phyloP scores from a whole-genome alignment of 2,797 vertebrate genomes.

The Bucorvus abyssinicus region DNA sequence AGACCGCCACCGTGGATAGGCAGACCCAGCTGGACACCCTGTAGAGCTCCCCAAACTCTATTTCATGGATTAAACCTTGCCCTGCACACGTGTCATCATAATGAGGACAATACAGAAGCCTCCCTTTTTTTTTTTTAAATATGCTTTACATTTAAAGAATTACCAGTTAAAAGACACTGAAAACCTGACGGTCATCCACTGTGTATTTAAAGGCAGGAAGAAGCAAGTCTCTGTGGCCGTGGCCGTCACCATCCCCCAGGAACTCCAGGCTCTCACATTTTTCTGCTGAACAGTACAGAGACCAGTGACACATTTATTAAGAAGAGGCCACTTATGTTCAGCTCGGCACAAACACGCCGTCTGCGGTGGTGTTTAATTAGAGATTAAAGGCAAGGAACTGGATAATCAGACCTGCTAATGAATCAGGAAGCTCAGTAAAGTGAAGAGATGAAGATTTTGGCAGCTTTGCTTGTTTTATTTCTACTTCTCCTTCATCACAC shows the following conservation, averaged over 20 bases:
- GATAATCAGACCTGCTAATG: constrained; percentile 76
- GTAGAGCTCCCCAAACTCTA: accelerated
- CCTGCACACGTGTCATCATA: not conserved
- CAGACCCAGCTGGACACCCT: accelerated
- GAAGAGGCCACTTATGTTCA: constrained; percentile 69
- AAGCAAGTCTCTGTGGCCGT: constrained; percentile 12
- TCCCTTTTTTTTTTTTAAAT: not conserved
- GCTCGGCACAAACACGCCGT: constrained; percentile 67
- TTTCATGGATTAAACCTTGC: not conserved
- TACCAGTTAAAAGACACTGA: constrained; percentile 11
- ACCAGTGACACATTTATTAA: constrained; percentile 69
- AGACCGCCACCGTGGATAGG: not conserved
- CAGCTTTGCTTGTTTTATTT: constrained; percentile 11
- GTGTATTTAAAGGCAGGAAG: not conserved
- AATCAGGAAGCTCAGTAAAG: constrained; percentile 72
- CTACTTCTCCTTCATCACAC: not conserved
- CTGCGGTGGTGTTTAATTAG: constrained; percentile 77
- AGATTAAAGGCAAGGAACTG: constrained; percentile 75
- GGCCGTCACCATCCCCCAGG: constrained; percentile 26
- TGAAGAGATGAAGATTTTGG: constrained; percentile 1
- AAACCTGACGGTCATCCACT: constrained; percentile 8
- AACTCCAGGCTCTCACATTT: constrained; percentile 11
- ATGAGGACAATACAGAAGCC: not conserved
- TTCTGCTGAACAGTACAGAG: constrained; percentile 49
- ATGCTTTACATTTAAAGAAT: constrained; percentile 55